Evolutionary conservation across 2,113 vertebrate genomes (phyloP).

Genomic region (Stictonetta naevosa): DNA sequence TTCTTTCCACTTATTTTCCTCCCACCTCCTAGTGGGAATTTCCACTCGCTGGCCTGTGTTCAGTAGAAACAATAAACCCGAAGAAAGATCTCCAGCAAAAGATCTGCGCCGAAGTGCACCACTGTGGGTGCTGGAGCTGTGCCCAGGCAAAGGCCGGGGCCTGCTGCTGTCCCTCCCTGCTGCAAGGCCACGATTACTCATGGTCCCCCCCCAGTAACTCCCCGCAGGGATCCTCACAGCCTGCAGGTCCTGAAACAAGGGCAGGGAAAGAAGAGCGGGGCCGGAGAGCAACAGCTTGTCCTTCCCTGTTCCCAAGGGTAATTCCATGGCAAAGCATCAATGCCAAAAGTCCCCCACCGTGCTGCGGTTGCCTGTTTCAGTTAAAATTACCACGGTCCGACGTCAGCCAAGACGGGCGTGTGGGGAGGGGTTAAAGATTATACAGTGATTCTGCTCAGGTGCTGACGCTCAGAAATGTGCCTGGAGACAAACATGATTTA

Average conservation of each 20-base stretch:
- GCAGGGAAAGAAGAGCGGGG: neutral
- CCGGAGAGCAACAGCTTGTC: neutral
- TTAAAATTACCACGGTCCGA: neutral
- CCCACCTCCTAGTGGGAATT: constrained; percentile 26
- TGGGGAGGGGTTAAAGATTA: neutral
- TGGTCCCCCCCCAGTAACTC: neutral
- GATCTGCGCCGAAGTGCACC: constrained; percentile 4
- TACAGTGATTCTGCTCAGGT: neutral
- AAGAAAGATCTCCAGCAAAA: constrained; percentile 10
- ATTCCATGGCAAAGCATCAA: accelerated
- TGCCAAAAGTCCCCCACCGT: neutral
- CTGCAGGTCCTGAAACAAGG: neutral
- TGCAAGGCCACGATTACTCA: neutral
- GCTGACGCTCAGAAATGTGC: neutral
- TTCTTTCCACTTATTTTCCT: constrained; percentile 24
- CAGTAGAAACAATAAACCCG: constrained; percentile 10
- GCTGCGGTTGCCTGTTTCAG: neutral
- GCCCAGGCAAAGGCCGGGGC: constrained; percentile 2
- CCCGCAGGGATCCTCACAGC: neutral
- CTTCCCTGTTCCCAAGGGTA: neutral
- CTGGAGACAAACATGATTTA: neutral
- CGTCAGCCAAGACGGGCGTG: neutral
- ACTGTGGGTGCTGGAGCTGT: neutral
- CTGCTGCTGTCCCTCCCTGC: accelerated
- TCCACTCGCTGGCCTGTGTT: constrained; percentile 6